Base-by-base conservation (phyloP, 2,888 invertebrate species). In the Diarsia dahlii region DNA sequence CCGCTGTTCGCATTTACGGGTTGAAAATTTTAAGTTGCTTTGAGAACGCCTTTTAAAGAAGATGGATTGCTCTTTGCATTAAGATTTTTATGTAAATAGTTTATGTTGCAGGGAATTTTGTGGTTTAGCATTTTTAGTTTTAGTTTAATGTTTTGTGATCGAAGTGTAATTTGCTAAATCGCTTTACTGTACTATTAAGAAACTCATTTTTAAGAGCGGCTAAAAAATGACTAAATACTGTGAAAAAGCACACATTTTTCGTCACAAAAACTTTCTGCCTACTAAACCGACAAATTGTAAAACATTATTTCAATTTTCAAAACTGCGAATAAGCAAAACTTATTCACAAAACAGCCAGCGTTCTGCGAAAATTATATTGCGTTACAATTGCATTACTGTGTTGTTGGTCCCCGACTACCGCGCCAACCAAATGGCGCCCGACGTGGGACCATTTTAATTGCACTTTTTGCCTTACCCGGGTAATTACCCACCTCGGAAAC, bases 371-470 rank as follows among this genome's bases (percentile, higher is more conserved):
- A 88, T 87, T 81, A 85, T 87, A 86, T 82, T 83, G 78, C 78
- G 76, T 77, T 63, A 83, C 79, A 87, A 89, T 89, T 88, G 81
- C 83, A 83, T 89, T 88, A 88, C 73, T 67, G 73, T 79, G 79
- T 76, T 83, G 70, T 39, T 69, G 68, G 69, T 28, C 4, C 70
- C 48, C 28, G 62, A 62, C 72, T 63, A 45, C 66, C 56, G 39
- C 78, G 68, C 79, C 65, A 71, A 74, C 80, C 70, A 69, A 86
- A 81, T 88, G 86, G 87, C 85, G 85, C 87, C 82, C 86, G 74
- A 81, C 85, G 63, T 75, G 88, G 90, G 87, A 84, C 85, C 72
- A 74, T 84, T 86, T 89, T 89, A 89, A 89, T 89, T 89, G 89
- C 85, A 86, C 75, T 89, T 89, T 89, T 89, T 89, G 84, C 81